Conservation (phyloP, 1,140 invertebrate genomes). For the Bradysia coprophila region DNA sequence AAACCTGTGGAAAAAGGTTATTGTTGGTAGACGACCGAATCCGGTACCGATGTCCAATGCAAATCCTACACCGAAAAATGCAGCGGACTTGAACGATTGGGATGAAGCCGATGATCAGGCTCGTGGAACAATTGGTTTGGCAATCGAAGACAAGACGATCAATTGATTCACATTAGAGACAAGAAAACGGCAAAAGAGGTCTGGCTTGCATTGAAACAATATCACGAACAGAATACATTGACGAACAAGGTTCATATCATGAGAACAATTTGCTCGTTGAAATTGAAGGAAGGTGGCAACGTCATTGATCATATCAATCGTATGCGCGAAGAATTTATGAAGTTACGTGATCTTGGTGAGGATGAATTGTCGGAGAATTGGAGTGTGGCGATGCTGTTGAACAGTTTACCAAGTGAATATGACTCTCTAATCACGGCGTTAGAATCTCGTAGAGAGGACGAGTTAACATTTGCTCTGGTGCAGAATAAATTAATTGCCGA, state of each 20-base stretch:
- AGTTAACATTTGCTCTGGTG: slow-evolving; percentile 2
- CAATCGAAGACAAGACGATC: slow-evolving; percentile 1
- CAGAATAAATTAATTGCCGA: slow-evolving; percentile 1
- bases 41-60: too few species aligned
- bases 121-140: slow-evolving; percentile 2
- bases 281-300: too few species aligned
- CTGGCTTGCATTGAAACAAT: too few species aligned
- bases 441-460: not conserved
- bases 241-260: too few species aligned
- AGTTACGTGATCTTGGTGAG: slow-evolving; percentile 3
- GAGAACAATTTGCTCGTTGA: too few species aligned
- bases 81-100: not conserved
- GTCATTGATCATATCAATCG: too few species aligned
- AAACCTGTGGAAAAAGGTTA: too few species aligned
- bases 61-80: too few species aligned
- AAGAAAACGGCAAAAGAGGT: too few species aligned
- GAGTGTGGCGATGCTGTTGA: not conserved
- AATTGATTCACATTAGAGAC: too few species aligned
- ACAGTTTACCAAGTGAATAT: slow-evolving; percentile 2
- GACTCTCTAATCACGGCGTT: not conserved
- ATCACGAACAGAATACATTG: too few species aligned
- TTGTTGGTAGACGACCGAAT: too few species aligned
- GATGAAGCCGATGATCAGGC: not conserved
- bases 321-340: slow-evolving; percentile 1
- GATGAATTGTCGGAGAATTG: not conserved